Base-by-base conservation (phyloP, 2,797 vertebrate genomes). In the Chelonia mydas region DNA sequence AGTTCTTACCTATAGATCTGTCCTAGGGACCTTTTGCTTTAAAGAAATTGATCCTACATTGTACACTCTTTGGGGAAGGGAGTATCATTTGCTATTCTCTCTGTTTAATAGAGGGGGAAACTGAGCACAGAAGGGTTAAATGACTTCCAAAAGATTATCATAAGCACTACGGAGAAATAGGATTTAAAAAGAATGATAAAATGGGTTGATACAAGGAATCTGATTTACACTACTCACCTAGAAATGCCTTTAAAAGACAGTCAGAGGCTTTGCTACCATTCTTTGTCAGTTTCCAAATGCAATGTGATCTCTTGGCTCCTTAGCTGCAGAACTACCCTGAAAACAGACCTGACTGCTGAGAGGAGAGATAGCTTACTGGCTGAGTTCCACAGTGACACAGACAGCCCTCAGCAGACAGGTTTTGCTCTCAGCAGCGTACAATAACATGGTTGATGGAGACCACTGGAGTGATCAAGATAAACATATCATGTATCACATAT, bases 251-350 rank as follows among this genome's bases (percentile, higher is more conserved):
- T 31, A 7, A 82, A 28, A 21, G 74, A 17, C 15, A 79, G 80
- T 6, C 80, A 12, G 51, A 28, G 0, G 33, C 81, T 47, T n/a
- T 0, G 5, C 55, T 87, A 41, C n/a, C 72, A 47, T 77, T 49
- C 25, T 76, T 47, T 16, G 45, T 49, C 27, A 31, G 81, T 23
- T 3, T 19, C 21, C 84, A 76, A 37, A 2, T 54, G 55, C 76
- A 84, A 55, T 0, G 1, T 1, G 3, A 78, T 77, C 55, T 31
- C 12, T 0, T 0, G 3, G 45, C 31, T n/a, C 12, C 3, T 19
- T 23, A 54, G 61, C 53, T 57, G 17, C 79, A 68, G 53, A 81
- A 76, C 28, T 33, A 33, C 33, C 15, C 41, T 1, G n/a, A 61
- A 55, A 65, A 82, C 57, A 79, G 72, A 25, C 15, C 50, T 51